Evolutionary conservation across 64 coral and sea anemone genomes (phyloP).

Genomic region (Montipora cactus): DNA sequence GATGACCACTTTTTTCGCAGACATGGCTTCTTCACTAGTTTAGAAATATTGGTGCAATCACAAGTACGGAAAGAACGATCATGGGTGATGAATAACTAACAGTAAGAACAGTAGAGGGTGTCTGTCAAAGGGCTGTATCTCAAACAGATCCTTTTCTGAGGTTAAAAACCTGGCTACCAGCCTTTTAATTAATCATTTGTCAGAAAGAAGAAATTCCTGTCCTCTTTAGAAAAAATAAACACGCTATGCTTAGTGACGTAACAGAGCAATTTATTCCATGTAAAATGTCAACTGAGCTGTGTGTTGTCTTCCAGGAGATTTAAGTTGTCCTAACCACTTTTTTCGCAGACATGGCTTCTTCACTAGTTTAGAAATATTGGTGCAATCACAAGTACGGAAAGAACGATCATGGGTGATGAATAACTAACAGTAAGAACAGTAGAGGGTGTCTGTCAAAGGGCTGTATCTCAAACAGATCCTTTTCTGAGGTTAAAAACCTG

Average conservation of each 20-base stretch:
- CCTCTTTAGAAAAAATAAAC: too few relatives aligned
- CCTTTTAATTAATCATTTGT: too few relatives aligned
- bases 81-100: constrained; percentile 51
- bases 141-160: too few relatives aligned
- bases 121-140: background rate
- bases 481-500: too few relatives aligned
- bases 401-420: constrained; percentile 38
- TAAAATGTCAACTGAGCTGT: too few relatives aligned
- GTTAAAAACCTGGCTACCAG: too few relatives aligned
- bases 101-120: constrained; percentile 76
- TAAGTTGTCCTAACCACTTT: too few relatives aligned
- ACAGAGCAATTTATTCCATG: too few relatives aligned
- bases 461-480: constrained; percentile 50
- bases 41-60: constrained; percentile 76
- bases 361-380: too few relatives aligned
- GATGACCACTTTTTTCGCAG: constrained; percentile 58
- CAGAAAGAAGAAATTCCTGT: too few relatives aligned
- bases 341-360: too few relatives aligned
- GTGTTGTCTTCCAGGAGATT: background rate
- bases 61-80: constrained; percentile 58
- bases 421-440: constrained; percentile 75
- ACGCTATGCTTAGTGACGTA: too few relatives aligned
- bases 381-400: constrained; percentile 68
- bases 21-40: constrained; percentile 69
- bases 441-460: constrained; percentile 73